Conservation (phyloP, 1,140 invertebrate genomes). For the Hestina assimilis region DNA sequence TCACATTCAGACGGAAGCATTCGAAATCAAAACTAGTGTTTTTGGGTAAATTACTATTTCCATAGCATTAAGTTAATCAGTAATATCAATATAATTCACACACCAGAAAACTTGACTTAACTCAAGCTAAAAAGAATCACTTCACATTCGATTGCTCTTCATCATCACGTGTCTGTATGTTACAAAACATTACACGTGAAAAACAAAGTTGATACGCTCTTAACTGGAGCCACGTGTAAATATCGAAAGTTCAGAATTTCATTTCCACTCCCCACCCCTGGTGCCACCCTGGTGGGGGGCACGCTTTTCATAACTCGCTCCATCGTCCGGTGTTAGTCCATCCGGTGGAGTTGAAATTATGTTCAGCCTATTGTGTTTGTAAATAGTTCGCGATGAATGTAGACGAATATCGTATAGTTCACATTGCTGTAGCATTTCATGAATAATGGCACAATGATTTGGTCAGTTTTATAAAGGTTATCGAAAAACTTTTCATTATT, state of each 20-base stretch:
- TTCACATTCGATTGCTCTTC: too few relatives aligned
- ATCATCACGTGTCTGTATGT: constrained; percentile 1
- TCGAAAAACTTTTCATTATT: neutral
- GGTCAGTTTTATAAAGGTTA: neutral
- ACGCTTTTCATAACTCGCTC: constrained; percentile 24
- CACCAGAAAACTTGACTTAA: too few relatives aligned
- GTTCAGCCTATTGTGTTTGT: constrained; percentile 26
- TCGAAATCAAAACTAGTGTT: too few relatives aligned
- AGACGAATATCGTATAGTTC: neutral
- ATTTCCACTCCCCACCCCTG: constrained; percentile 36
- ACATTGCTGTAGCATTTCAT: neutral
- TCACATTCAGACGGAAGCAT: too few relatives aligned
- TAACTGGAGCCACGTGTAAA: constrained; percentile 44
- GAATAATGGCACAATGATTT: constrained; percentile 1
- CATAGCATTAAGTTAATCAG: too few relatives aligned
- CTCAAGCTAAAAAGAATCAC: too few relatives aligned
- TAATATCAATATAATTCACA: too few relatives aligned
- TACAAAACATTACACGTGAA: constrained; percentile 12
- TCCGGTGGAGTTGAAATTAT: constrained; percentile 27
- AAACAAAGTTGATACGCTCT: constrained; percentile 38
- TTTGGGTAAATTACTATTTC: too few relatives aligned
- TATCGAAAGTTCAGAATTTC: constrained; percentile 54
- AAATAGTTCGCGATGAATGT: constrained; percentile 22
- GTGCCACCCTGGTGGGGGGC: constrained; percentile 5
- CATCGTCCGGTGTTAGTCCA: constrained; percentile 23